Base-by-base conservation (phyloP, 1,140 invertebrate genomes). In the Steinernema feltiae region DNA sequence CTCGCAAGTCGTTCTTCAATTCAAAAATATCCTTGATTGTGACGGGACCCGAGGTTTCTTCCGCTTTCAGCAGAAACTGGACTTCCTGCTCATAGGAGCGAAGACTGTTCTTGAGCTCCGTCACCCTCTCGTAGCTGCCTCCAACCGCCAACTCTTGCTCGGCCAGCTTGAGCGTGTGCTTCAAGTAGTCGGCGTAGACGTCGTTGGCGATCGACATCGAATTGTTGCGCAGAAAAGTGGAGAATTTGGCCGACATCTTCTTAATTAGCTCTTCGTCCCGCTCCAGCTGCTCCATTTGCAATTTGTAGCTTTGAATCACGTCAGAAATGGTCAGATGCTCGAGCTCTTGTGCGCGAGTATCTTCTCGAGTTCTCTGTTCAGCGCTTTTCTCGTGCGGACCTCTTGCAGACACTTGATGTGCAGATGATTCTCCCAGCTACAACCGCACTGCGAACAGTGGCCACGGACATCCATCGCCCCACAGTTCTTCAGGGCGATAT, bases 181-280 rank as follows among this genome's bases (percentile, higher is more conserved):
- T 17, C 29, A 82, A n/a, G 53, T 80, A 80, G 17, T 78, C 78
- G 7, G 69, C 29, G 27, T 70, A 46, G n/a, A 48, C 81, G 72
- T 80, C 79, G 63, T 81, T 83, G 30, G 27, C 77, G 29, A 81
- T 71, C 27, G 69, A 30, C 27, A 83, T 80, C 12, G 81, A 70
- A 75, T 80, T 76, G 15, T 77, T 75, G 18, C 63, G 1, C 1
- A 80, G 79, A 41, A 80, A 80, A 30, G 30, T 32, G 29, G 80
- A 78, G 77, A 82, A 80, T 27, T 70, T 76, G 1, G 78, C 81
- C 1, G 2, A 32, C 30, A 30, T 70, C 32, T 80, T 72, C 21
- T 30, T 70, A 53, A 80, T 80, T 12, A 30, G 18, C n/a, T 75
- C 48, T 31, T 69, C 31, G 74, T 80, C 78, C 7, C 31, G 7